Evolutionary conservation across 2,113 vertebrate species (phyloP), one percentile per base, ranked within the genome.

Genomic region (Heptranchias perlo): DNA sequence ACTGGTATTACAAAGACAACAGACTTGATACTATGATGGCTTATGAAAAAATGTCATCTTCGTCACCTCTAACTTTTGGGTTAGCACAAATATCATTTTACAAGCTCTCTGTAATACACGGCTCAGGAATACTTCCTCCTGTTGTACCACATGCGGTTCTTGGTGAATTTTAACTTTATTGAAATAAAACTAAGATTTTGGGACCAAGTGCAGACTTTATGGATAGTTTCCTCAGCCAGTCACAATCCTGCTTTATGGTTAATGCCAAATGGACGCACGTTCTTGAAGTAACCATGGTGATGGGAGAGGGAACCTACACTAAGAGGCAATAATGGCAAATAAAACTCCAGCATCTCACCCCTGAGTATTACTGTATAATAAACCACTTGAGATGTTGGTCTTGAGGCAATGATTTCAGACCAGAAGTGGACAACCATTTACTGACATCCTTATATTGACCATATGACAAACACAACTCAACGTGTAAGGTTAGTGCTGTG

Each of bases 281-380:
- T 39, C 89, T 39, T 62, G 89, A 93, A 64, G 35, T 61, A 93
- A 93, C 58, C n/a, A 23, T 5, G 0, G 58, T 39, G 61, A 62
- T 2, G 16, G 39, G 16, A 61, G 54, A 61, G 54, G 31, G 4
- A n/a, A n/a, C 89, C 54, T 93, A 62, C 14, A 93, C 58, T 61
- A 93, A 95, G 18, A 31, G 65, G 28, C 94, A 47, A 69, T 35
- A 47, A 69, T 35, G 23, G 13, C 25, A 6, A 69, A 95, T 95
- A 95, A 95, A 95, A 95, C 94, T 95, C 94, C 94, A 95, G 94
- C 94, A 95, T 95, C 94, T 69, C 94, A 95, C 35, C 61, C n/a
- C 39, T 47, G 16, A 44, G 23, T 54, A 67, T 94, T 94, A 65
- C 62, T 49, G 94, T 31, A 49, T 31, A 67, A 47, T 95, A 69